Evolutionary conservation across 2,888 invertebrate genomes (phyloP), one percentile per base, ranked within the genome.

Genomic region (Labia minor): DNA sequence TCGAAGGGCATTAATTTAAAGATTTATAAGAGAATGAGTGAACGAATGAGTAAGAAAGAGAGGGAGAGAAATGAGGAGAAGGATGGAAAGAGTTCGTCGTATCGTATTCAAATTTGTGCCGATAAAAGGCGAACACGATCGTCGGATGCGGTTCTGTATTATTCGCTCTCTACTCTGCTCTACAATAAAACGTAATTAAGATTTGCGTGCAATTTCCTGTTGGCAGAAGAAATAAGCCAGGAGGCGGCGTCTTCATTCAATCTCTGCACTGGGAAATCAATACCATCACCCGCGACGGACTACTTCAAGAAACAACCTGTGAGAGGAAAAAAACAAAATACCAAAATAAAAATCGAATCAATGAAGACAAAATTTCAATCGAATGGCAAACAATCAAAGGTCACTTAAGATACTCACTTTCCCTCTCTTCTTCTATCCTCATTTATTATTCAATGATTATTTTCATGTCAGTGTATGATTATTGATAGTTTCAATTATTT

Each of bases 71-170:
- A 33, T 8, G 33, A 33, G 6, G 33, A 11, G 33, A 8, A 11
- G 33, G 33, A 8, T 33, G 33, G n/a, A 26, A 8, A 26, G 26
- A 26, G 49, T 49, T 49, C 49, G 3, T 49, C 49, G 49, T 49
- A 49, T 49, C 49, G 49, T 49, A 49, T 49, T 49, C 49, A 49
- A 49, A 49, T 49, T 49, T 49, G 49, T 49, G 49, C 49, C 49
- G 49, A 49, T 49, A 49, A 49, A 49, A 49, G 49, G 49, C 49
- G 49, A 49, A 49, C 49, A 49, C 49, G 49, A 49, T 49, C 49
- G 49, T 49, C 49, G 49, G 49, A 16, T 49, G 49, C 49, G 49
- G 49, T 49, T 49, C 49, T 49, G 49, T 49, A 49, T 49, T 49
- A 49, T 49, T 49, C 49, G n/a, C 49, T 49, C 49, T 49, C 49